Evolutionary conservation across 92 coral and sea anemone species (phyloP), one percentile per base, ranked within the genome.

Genomic region (Phenganax marumi): DNA sequence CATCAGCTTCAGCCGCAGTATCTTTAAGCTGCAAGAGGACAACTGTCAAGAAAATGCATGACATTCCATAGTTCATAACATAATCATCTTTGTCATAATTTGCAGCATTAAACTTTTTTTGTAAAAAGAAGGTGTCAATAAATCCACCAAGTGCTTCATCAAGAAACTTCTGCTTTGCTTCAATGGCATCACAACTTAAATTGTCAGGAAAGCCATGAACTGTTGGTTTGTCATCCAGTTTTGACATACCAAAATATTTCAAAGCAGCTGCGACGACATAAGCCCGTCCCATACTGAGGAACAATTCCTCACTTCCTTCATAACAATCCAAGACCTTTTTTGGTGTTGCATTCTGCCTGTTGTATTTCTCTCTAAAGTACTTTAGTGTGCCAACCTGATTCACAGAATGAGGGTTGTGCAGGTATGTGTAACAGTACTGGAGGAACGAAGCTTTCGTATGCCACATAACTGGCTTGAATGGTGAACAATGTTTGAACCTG

Each of bases 181-280:
- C 62, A n/a, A 54, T 52, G 33, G 63, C 19, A n/a, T 26, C 65
- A 54, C 17, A 7, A 13, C 24, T 56, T 17, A 54, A 10, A 56
- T 54, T 54, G 3, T 75, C 17, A 1, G 62, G 80, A 52, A 75
- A 75, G 6, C 24, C 63, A 75, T 75, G 80, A 7, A 75, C 13
- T 8, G 50, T 54, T 52, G 80, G 80, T 52, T 52, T 54, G 65
- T 75, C 80, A 52, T 50, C 26, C 8, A 75, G 65, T 21, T 54
- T 16, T 26, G 54, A 49, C 80, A 75, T 75, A 0, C 80, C 80
- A 75, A 75, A 75, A 54, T 52, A 75, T 17, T 75, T 54, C 80
- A 75, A 3, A 51, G 80, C 80, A 75, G 80, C 80, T 5, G 84
- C 83, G 12, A 91, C 86, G 7, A 91, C 81, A 89, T 89, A 86